phyloP scores from a whole-genome alignment of 2,888 invertebrate species.

The Neoaliturus tenellus region DNA sequence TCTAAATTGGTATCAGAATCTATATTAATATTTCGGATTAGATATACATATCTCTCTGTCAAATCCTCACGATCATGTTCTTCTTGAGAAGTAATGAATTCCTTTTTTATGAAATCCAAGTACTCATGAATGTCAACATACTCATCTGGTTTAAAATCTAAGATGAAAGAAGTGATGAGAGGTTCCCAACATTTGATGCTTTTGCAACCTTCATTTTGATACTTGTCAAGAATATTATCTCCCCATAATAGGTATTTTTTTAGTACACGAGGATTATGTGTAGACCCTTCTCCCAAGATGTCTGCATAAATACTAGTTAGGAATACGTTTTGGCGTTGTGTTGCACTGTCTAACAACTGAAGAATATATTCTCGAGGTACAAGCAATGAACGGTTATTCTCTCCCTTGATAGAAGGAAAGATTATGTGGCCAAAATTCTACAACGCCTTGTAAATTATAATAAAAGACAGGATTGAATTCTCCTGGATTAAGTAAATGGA shows the following conservation, averaged over 20 bases:
- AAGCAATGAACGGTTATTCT: neutral
- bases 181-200: neutral
- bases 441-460: too few species aligned
- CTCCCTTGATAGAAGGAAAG: too few species aligned
- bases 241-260: neutral
- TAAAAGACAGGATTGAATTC: too few species aligned
- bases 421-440: too few species aligned
- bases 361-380: neutral
- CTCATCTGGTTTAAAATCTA: neutral
- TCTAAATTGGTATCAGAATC: neutral
- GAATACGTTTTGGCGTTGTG: neutral
- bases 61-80: neutral
- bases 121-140: neutral
- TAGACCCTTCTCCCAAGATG: too few species aligned
- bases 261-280: too few species aligned
- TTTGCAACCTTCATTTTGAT: neutral
- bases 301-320: too few species aligned
- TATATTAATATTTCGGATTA: neutral
- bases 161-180: neutral
- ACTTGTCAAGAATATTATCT: neutral
- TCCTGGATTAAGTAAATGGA: neutral
- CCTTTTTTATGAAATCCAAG: neutral
- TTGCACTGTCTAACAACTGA: neutral
- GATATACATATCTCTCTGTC: neutral
- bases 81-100: neutral